Base-by-base conservation (phyloP, 2,888 invertebrate genomes). In the Scaptomyza caliginosa region DNA sequence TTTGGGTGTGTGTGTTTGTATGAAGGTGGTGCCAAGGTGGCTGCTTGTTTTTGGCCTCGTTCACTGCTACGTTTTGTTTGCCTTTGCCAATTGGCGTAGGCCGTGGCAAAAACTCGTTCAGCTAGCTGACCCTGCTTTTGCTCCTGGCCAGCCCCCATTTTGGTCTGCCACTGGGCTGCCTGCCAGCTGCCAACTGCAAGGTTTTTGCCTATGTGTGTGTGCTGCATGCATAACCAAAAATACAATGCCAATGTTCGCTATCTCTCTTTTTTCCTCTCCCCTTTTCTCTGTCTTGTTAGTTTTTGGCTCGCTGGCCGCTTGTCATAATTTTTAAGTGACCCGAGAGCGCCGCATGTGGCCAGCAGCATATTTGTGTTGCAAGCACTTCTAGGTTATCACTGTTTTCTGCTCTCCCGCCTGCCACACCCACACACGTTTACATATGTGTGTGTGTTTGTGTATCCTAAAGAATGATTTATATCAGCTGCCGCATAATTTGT, bases 281-380 rank as follows among this genome's bases (percentile, higher is more conserved):
- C 13, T 8, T 21, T 4, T 7, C 30, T 6, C 21, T 42, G 11
- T 26, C 17, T 24, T 55, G 26, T 21, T 49, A 52, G 48, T 51
- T 68, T 74, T 77, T 72, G 86, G 73, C 86, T 67, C 57, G 40
- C 16, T 50, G 59, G 54, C 84, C 60, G 75, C 65, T 71, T 68
- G 85, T 84, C 80, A 80, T 80, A 86, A 80, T 86, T 80, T 86
- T 70, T 64, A 84, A 86, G 84, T 84, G 79, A 86, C 81, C 86
- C 77, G 65, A 59, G 65, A 65, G 60, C 63, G 46, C 60, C 45
- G 56, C 79, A 58, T 72, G 64, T 51, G 64, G 68, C 57, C 17
- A 34, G 34, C 16, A 34, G 54, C 67, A 23, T 17, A n/a, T 59
- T 26, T 59, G 63, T 45, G 62, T 11, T 23, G 62, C 62, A 55